Conservation (phyloP, 2,113 vertebrate genomes). For the Bagarius yarrelli region DNA sequence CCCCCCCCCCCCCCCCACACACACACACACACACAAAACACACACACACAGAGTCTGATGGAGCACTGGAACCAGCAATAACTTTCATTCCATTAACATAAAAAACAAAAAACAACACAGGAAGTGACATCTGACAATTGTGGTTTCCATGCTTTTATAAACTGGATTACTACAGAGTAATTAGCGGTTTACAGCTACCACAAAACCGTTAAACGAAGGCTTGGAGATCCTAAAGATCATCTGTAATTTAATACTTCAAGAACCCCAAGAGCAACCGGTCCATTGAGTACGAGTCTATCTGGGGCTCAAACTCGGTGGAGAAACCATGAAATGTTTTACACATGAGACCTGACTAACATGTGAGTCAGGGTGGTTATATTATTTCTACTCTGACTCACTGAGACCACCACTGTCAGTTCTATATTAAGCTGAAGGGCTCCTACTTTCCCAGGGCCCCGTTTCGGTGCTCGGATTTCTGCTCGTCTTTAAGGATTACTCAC, state of each 20-base stretch:
- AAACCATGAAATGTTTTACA: background rate
- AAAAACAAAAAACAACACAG: background rate
- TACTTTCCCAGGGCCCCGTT: background rate
- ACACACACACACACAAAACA: too few relatives aligned
- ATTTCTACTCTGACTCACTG: conserved; percentile 21
- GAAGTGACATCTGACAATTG: background rate
- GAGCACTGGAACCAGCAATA: background rate
- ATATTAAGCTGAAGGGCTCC: conserved; percentile 5
- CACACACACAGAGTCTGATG: background rate
- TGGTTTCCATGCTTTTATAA: background rate
- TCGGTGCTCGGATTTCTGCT: conserved; percentile 10
- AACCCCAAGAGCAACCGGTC: conserved; percentile 4
- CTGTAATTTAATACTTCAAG: conserved; percentile 7
- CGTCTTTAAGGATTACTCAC: conserved; percentile 72
- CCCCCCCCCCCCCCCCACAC: too few relatives aligned
- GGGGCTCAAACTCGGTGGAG: background rate
- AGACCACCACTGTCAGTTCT: background rate
- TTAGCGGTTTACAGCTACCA: conserved; percentile 15
- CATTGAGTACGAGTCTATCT: background rate
- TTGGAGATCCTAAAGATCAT: conserved; percentile 23
- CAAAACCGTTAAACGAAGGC: conserved; percentile 2
- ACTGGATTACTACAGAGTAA: background rate
- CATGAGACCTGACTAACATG: background rate
- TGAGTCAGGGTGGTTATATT: conserved; percentile 7
- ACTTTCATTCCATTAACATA: too few relatives aligned